A percentile compares a stretch with the other conserved stretches of the same genome.
Conservation (phyloP, 2,113 vertebrate genomes). For the Rhinolophus sinicus region DNA sequence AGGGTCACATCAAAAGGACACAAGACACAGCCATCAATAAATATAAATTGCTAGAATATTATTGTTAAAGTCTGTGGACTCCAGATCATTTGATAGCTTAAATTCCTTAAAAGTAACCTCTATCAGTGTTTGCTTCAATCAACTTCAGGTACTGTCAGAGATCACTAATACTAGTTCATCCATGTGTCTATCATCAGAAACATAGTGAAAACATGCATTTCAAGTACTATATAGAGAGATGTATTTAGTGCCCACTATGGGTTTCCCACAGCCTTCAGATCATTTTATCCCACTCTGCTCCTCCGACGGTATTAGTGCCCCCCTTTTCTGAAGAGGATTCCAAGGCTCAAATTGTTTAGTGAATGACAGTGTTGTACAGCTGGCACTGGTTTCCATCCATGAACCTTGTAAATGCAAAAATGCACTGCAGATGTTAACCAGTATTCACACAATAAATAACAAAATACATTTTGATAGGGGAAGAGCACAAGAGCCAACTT, state of each 20-base stretch:
- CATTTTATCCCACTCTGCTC: not conserved
- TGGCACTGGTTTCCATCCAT: not conserved
- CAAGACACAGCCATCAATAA: not conserved
- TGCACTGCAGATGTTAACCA: not conserved
- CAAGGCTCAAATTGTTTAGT: not conserved
- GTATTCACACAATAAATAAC: not conserved
- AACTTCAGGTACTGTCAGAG: not conserved
- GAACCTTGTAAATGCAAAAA: not conserved
- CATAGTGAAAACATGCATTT: not conserved
- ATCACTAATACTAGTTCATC: not conserved
- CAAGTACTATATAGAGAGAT: not conserved
- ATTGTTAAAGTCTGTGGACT: not conserved
- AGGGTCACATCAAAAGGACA: not conserved
- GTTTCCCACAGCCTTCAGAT: not conserved
- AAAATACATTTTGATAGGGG: not conserved
- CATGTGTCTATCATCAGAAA: not conserved
- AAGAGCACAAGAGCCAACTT: not conserved
- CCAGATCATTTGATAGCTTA: not conserved
- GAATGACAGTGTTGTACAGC: not conserved
- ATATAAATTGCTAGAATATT: not conserved
- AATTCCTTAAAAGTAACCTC: conserved; percentile 5
- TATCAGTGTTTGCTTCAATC: not conserved
- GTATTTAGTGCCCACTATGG: not conserved
- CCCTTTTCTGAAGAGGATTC: not conserved
- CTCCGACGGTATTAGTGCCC: not conserved